A percentile compares a stretch with the other conserved stretches of the same genome.
These are phyloP conservation scores for Actinia tenebrosa DNA, from an alignment of 64 coral and sea anemone species.

Conservation along the genomic window DNA sequence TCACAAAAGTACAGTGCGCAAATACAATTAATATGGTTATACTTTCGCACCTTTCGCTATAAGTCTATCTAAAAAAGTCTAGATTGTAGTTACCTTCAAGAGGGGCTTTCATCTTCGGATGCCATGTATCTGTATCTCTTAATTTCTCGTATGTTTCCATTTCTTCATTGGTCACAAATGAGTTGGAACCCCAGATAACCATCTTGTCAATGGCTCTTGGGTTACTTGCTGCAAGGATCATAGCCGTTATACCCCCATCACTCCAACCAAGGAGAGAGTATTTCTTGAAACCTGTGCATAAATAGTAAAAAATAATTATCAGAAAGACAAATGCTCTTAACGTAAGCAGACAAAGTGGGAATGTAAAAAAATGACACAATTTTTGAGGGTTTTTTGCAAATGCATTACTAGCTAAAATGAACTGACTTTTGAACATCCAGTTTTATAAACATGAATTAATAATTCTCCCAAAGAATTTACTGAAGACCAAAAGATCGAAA, in stretches of 20 bases:
- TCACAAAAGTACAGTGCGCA: too few relatives aligned
- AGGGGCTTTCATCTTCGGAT: constrained; percentile 85
- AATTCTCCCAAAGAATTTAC: too few relatives aligned
- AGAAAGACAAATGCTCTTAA: not conserved
- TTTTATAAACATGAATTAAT: too few relatives aligned
- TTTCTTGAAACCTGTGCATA: not conserved
- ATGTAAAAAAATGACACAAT: too few relatives aligned
- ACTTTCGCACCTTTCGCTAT: too few relatives aligned
- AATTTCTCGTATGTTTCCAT: constrained; percentile 70
- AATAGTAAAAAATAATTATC: not conserved
- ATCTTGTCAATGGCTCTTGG: constrained; percentile 35
- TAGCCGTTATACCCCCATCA: constrained; percentile 88
- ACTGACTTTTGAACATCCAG: too few relatives aligned
- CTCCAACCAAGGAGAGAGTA: constrained; percentile 94
- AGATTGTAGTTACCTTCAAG: constrained; percentile 63
- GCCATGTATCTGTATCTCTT: constrained; percentile 89
- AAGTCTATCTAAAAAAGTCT: too few relatives aligned
- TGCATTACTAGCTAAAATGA: too few relatives aligned
- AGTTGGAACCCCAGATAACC: constrained; percentile 94
- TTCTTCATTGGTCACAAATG: constrained; percentile 70
- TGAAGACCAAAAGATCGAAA: too few relatives aligned
- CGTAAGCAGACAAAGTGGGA: too few relatives aligned
- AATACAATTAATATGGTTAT: too few relatives aligned
- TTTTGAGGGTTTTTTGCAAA: too few relatives aligned
- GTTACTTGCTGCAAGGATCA: constrained; percentile 69